These are phyloP conservation scores for Ceratitis capitata DNA, from an alignment of 1,140 invertebrate species.

Conservation along the genomic window DNA sequence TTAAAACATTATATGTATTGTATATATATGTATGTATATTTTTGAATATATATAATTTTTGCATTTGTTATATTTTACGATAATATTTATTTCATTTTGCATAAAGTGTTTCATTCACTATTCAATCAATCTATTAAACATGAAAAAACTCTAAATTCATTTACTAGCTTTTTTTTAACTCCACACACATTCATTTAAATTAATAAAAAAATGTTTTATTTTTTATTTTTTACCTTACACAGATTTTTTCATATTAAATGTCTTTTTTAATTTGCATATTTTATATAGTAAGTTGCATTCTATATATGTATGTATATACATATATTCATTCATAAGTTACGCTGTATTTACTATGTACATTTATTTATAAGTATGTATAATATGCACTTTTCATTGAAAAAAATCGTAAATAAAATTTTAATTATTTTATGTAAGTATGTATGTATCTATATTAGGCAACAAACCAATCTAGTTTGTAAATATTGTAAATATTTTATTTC, in stretches of 20 bases:
- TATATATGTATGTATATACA: not conserved
- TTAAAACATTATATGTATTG: conserved; percentile 24
- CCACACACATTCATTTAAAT: not conserved
- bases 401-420: not conserved
- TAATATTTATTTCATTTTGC: not conserved
- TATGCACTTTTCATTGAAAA: conserved; percentile 13
- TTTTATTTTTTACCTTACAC: not conserved
- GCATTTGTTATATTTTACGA: not conserved
- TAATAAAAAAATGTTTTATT: not conserved
- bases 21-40: not conserved
- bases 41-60: not conserved
- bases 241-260: not conserved
- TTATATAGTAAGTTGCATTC: not conserved
- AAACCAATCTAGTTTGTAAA: not conserved
- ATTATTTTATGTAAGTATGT: not conserved
- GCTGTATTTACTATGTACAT: not conserved
- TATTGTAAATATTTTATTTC: not conserved
- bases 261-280: not conserved
- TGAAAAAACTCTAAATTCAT: not conserved
- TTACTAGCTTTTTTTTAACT: not conserved
- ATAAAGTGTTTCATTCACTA: not conserved
- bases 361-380: not conserved
- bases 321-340: not conserved
- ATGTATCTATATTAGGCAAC: not conserved
- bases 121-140: not conserved